Evolutionary conservation across 92 coral and sea anemone genomes (phyloP), one percentile per base, ranked within the genome.

Genomic region (Anthopleura xanthogrammica): DNA sequence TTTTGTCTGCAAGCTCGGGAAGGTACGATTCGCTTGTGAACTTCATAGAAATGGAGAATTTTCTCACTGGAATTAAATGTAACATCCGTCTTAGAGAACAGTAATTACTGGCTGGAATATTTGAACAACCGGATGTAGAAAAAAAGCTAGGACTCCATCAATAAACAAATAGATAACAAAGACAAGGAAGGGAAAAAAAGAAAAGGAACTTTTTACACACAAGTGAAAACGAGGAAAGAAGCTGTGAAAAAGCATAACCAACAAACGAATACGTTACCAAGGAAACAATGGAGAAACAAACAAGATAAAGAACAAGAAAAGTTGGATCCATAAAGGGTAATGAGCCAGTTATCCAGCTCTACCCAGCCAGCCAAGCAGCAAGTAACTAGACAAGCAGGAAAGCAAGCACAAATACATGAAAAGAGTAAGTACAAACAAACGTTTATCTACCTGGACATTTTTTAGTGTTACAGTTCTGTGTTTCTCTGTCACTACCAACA

Each of bases 381-480:
- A 16, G 64, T 4, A 58, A 58, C 5, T n/a, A 58, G 5, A 17
- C 64, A 58, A 19, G 72, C 20, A 64, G 20, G 72, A 7, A 64
- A 16, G 22, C 10, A 62, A 19, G 24, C 71, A 64, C 5, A 64
- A 4, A 64, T 6, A 64, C 1, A 64, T 19, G 36, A 10, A 20
- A 64, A 64, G 11, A 64, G 29, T 64, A n/a, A n/a, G 72, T 64
- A 64, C 10, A 64, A 64, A 16, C 64, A 4, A 58, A 16, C 1
- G 64, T 70, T 70, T 9, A 9, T 46, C 29, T 68, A 77, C 80
- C 80, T 77, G 80, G 41, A 52, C 80, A 77, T 13, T 43, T 22
- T 52, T 29, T 52, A 23, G 80, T 77, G 58, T 77, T 77, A 52
- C 80, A 77, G 14, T 52, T 5, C 19, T 77, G 80, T 16, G 65